A percentile compares a stretch with the other conserved stretches of the same genome.
Conservation (phyloP, 2,888 invertebrate species). For the Creontiades dilutus region DNA sequence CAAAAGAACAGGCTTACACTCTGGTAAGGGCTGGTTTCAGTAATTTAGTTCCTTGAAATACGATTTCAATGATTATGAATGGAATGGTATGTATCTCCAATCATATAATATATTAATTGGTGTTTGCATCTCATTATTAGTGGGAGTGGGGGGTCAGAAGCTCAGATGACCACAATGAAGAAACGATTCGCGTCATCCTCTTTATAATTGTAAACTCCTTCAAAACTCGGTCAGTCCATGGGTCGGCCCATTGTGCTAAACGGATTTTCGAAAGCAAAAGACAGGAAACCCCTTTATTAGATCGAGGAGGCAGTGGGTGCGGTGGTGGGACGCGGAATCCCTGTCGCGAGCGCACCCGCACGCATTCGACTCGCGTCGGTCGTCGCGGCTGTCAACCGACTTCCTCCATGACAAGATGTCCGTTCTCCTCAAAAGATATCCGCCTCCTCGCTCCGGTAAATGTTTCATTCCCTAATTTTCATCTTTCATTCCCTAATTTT, state of each 20-base stretch:
- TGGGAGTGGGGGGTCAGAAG: too few relatives aligned
- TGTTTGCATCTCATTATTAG: too few relatives aligned
- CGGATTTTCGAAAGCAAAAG: slow-evolving; percentile 54
- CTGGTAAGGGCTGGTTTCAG: too few relatives aligned
- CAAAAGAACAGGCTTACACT: too few relatives aligned
- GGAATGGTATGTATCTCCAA: too few relatives aligned
- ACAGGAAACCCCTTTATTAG: slow-evolving; percentile 60
- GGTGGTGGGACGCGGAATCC: slow-evolving; percentile 38
- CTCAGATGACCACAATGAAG: background rate
- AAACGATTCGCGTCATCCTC: slow-evolving; percentile 24
- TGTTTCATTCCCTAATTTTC: background rate
- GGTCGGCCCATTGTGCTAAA: slow-evolving; percentile 40
- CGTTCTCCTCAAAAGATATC: slow-evolving; percentile 4
- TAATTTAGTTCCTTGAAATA: too few relatives aligned
- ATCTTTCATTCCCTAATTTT: background rate
- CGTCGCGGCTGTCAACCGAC: background rate
- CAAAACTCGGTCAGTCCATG: slow-evolving; percentile 42
- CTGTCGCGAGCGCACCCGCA: slow-evolving; percentile 18
- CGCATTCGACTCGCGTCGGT: slow-evolving; percentile 6
- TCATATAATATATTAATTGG: too few relatives aligned
- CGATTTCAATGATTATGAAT: too few relatives aligned
- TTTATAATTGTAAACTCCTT: slow-evolving; percentile 40
- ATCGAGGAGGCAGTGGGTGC: slow-evolving; percentile 15
- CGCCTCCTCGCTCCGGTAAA: background rate
- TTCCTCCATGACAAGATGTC: slow-evolving; percentile 18